These are phyloP conservation scores for Echiichthys vipera DNA, from an alignment of 2,797 vertebrate genomes.

Conservation along the genomic window DNA sequence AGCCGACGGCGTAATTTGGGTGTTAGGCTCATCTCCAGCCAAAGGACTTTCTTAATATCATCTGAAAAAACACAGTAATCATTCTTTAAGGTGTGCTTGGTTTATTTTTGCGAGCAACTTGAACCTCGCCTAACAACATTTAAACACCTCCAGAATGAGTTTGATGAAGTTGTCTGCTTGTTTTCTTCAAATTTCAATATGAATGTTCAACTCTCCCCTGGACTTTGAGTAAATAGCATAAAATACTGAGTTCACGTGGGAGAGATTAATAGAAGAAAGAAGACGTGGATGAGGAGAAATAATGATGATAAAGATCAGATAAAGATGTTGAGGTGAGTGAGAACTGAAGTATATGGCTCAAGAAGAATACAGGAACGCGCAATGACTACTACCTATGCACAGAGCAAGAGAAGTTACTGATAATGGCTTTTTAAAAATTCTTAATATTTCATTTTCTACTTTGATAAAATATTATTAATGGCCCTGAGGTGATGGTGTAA, in stretches of 20 bases:
- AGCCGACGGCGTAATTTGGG: slow-evolving; percentile 40
- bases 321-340: not conserved
- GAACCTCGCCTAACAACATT: slow-evolving; percentile 16
- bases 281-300: not conserved
- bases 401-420: not conserved
- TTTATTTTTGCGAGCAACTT: slow-evolving; percentile 35
- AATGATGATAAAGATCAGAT: not conserved
- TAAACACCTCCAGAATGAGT: slow-evolving; percentile 4
- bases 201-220: slow-evolving; percentile 25
- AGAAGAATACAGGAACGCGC: not conserved
- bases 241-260: not conserved
- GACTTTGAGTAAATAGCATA: not conserved
- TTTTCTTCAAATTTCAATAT: slow-evolving; percentile 4
- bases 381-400: not conserved
- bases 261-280: not conserved
- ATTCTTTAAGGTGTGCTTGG: slow-evolving; percentile 37
- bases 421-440: not conserved
- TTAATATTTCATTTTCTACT: slow-evolving; percentile 24
- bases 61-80: slow-evolving; percentile 25
- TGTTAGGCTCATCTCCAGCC: slow-evolving; percentile 36
- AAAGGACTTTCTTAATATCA: slow-evolving; percentile 35
- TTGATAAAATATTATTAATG: slow-evolving; percentile 11
- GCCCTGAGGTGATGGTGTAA: slow-evolving; percentile 1
- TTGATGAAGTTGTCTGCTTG: slow-evolving; percentile 18
- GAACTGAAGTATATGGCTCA: not conserved